These are phyloP conservation scores for Ophraella communa DNA, from an alignment of 2,888 invertebrate species.

Conservation along the genomic window DNA sequence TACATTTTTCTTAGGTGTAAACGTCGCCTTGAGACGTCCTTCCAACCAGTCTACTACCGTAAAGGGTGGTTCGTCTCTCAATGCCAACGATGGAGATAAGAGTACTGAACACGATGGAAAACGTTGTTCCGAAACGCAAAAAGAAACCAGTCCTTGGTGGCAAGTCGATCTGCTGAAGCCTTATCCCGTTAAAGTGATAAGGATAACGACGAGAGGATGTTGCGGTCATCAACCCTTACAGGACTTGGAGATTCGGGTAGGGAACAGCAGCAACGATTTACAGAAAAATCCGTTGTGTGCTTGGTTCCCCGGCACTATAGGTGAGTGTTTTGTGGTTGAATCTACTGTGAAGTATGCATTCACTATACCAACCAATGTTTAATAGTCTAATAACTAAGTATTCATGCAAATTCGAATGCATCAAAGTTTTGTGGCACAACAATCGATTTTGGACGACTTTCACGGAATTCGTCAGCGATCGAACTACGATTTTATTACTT, in stretches of 20 bases:
- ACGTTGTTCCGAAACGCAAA: conserved; percentile 87
- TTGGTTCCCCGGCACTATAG: conserved; percentile 91
- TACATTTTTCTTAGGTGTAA: conserved; percentile 68
- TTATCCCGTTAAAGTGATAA: conserved; percentile 83
- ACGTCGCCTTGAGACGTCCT: conserved; percentile 85
- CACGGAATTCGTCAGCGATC: no score
- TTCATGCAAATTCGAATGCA: no score
- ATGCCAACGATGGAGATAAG: conserved; percentile 87
- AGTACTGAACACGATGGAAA: conserved; percentile 86
- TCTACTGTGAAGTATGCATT: background rate
- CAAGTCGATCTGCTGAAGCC: conserved; percentile 84
- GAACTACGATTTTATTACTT: no score
- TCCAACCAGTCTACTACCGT: conserved; percentile 91
- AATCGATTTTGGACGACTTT: no score
- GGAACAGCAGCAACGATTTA: conserved; percentile 85
- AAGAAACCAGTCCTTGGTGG: conserved; percentile 94
- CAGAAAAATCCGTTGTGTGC: conserved; percentile 91
- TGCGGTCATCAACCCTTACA: conserved; percentile 88
- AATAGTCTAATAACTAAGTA: no score
- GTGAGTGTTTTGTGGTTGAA: conserved; percentile 60
- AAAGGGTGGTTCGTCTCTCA: conserved; percentile 79
- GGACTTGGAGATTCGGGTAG: conserved; percentile 88
- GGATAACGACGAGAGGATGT: conserved; percentile 84
- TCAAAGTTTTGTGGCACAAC: no score
- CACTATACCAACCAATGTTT: no score